A percentile compares a stretch with the other conserved stretches of the same genome.
These are phyloP conservation scores for Drosophila pectinifera DNA, from an alignment of 1,140 invertebrate species.

Conservation along the genomic window DNA sequence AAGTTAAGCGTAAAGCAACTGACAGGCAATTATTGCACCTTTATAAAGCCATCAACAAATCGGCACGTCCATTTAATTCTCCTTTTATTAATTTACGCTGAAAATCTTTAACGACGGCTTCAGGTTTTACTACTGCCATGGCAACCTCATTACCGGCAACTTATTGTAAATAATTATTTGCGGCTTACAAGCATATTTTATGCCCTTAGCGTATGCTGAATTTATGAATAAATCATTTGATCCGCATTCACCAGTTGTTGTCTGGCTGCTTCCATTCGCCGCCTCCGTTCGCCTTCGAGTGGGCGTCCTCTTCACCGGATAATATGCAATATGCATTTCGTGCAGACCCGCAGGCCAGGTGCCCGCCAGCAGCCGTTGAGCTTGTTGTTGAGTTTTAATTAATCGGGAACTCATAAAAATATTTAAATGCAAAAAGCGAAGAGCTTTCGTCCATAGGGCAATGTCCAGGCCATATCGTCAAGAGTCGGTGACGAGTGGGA, in stretches of 20 bases:
- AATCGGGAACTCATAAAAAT: constrained; percentile 62
- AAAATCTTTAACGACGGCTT: constrained; percentile 32
- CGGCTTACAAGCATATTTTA: constrained; percentile 54
- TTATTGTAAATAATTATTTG: constrained; percentile 53
- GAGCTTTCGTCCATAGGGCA: constrained; percentile 11
- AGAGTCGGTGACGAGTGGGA: constrained; percentile 42
- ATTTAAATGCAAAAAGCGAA: constrained; percentile 42
- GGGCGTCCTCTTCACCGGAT: constrained; percentile 22
- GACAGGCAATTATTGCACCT: constrained; percentile 37
- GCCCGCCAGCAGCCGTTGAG: constrained; percentile 14
- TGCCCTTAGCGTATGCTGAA: constrained; percentile 50
- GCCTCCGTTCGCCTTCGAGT: constrained; percentile 20
- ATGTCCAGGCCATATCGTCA: constrained; percentile 27
- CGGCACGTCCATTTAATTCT: constrained; percentile 39
- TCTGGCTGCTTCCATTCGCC: neutral
- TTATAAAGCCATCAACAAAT: constrained; percentile 22
- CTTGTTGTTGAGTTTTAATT: constrained; percentile 63
- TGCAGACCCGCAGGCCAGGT: constrained; percentile 23
- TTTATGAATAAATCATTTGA: constrained; percentile 69
- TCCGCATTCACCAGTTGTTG: constrained; percentile 20
- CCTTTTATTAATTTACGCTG: constrained; percentile 54
- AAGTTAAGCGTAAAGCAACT: constrained; percentile 15
- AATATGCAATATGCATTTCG: constrained; percentile 39
- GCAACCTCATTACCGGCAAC: constrained; percentile 39
- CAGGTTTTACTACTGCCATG: constrained; percentile 27